Evolutionary conservation across 1,140 invertebrate genomes (phyloP).

Genomic region (Drosophila novamexicana): DNA sequence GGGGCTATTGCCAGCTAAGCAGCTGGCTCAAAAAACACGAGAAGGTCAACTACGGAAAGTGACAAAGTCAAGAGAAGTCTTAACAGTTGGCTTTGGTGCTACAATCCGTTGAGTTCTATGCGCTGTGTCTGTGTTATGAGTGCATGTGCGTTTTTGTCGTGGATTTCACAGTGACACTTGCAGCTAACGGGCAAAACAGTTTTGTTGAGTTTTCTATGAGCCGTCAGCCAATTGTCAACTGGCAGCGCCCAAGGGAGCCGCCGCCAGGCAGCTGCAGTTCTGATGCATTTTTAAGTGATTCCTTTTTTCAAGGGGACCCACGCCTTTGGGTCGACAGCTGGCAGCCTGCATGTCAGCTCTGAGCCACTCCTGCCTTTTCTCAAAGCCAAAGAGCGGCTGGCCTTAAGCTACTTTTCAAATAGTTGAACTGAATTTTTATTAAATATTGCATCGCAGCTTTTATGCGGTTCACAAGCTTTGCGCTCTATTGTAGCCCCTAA

Average conservation of each 20-base stretch:
- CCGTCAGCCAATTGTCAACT: slow-evolving; percentile 27
- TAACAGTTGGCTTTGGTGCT: slow-evolving; percentile 37
- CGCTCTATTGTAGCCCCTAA: too few species aligned
- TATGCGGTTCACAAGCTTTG: neutral
- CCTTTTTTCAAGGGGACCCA: slow-evolving; percentile 18
- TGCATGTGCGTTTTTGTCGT: too few species aligned
- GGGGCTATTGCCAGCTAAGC: too few species aligned
- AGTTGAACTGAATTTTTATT: slow-evolving; percentile 21
- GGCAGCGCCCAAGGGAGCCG: slow-evolving; percentile 8
- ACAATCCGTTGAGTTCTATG: neutral
- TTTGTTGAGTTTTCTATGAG: neutral
- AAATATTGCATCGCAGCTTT: slow-evolving; percentile 17
- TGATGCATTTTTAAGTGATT: slow-evolving; percentile 77
- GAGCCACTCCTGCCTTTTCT: too few species aligned
- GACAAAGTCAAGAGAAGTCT: slow-evolving; percentile 32
- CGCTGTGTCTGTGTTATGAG: too few species aligned
- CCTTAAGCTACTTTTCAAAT: slow-evolving; percentile 10
- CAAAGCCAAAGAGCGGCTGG: neutral
- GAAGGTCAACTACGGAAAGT: neutral
- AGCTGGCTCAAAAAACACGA: too few species aligned
- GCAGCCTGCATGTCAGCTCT: neutral
- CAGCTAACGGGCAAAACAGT: too few species aligned
- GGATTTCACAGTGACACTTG: too few species aligned
- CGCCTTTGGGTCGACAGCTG: neutral
- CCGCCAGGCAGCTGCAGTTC: slow-evolving; percentile 48